Percentiles rank a stretch among this genome's conserved stretches.
phyloP scores from a whole-genome alignment of 1,140 invertebrate species.

The Helicorthomorpha holstii region DNA sequence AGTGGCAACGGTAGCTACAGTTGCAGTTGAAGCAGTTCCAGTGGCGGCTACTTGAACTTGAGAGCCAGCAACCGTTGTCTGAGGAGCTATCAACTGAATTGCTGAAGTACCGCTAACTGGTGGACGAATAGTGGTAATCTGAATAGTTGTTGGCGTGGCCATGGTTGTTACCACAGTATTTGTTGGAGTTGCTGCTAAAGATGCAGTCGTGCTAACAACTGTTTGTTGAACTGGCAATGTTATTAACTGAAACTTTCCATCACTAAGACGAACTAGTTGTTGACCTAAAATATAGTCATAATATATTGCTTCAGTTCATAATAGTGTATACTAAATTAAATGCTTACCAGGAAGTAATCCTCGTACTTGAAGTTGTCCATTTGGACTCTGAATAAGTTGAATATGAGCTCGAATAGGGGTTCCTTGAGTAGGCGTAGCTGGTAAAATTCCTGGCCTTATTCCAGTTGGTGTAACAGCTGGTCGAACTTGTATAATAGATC shows the following conservation, averaged over 20 bases:
- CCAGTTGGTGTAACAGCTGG: slow-evolving; percentile 5
- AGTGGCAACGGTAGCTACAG: slow-evolving; percentile 11
- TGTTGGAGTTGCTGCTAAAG: slow-evolving; percentile 9
- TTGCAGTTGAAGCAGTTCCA: neutral
- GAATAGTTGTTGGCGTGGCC: slow-evolving; percentile 13
- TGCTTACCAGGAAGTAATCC: slow-evolving; percentile 56
- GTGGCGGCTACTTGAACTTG: slow-evolving; percentile 3
- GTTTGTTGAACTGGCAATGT: slow-evolving; percentile 31
- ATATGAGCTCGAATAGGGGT: slow-evolving; percentile 36
- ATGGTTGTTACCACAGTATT: slow-evolving; percentile 18
- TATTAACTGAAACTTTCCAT: slow-evolving; percentile 79
- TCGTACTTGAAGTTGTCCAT: slow-evolving; percentile 78
- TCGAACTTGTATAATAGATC: slow-evolving; percentile 12
- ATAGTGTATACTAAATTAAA: neutral
- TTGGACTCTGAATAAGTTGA: slow-evolving; percentile 71
- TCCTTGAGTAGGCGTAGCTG: slow-evolving; percentile 26
- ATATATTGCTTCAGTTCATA: neutral
- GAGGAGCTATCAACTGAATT: slow-evolving; percentile 13
- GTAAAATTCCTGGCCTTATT: slow-evolving; percentile 8
- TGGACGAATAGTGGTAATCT: slow-evolving; percentile 10
- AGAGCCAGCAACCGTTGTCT: slow-evolving; percentile 9
- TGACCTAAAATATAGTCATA: slow-evolving; percentile 37
- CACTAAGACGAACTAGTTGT: slow-evolving; percentile 76
- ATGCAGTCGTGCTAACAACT: slow-evolving; percentile 5
- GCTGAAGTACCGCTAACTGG: slow-evolving; percentile 11